These are phyloP conservation scores for Agrochola litura DNA, from an alignment of 2,888 invertebrate genomes.

Conservation along the genomic window DNA sequence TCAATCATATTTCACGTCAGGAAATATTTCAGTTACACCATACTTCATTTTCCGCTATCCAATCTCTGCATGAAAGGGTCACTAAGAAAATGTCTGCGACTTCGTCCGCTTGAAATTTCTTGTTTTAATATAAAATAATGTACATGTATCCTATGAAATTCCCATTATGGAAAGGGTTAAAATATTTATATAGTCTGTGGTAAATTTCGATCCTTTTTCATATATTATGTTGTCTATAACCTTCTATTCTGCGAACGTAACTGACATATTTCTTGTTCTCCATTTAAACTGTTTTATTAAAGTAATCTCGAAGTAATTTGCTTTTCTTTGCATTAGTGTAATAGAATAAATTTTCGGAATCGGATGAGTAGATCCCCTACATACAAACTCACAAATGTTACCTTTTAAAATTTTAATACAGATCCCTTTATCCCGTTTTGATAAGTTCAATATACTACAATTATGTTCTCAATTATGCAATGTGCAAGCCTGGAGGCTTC, in stretches of 20 bases:
- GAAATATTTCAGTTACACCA: background rate
- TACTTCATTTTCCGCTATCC: background rate
- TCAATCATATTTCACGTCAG: conserved; percentile 8
- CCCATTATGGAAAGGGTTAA: background rate
- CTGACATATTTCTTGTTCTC: too few species aligned
- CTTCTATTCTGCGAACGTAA: too few species aligned
- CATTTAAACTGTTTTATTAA: too few species aligned
- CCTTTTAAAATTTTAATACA: background rate
- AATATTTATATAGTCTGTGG: too few species aligned
- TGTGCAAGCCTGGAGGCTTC: conserved; percentile 38
- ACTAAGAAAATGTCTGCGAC: background rate
- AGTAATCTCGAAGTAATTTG: too few species aligned
- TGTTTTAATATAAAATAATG: background rate
- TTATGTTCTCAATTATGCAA: conserved; percentile 53
- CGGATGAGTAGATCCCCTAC: background rate
- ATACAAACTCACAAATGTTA: background rate
- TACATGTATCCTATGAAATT: background rate
- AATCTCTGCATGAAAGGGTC: background rate
- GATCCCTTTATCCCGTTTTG: background rate
- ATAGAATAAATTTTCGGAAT: too few species aligned
- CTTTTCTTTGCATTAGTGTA: too few species aligned
- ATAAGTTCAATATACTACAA: conserved; percentile 23
- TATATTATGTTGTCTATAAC: too few species aligned
- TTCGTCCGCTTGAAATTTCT: background rate
- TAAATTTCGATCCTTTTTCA: too few species aligned